These are phyloP conservation scores for Osmerus eperlanus DNA, from an alignment of 2,113 vertebrate genomes.

Conservation along the genomic window DNA sequence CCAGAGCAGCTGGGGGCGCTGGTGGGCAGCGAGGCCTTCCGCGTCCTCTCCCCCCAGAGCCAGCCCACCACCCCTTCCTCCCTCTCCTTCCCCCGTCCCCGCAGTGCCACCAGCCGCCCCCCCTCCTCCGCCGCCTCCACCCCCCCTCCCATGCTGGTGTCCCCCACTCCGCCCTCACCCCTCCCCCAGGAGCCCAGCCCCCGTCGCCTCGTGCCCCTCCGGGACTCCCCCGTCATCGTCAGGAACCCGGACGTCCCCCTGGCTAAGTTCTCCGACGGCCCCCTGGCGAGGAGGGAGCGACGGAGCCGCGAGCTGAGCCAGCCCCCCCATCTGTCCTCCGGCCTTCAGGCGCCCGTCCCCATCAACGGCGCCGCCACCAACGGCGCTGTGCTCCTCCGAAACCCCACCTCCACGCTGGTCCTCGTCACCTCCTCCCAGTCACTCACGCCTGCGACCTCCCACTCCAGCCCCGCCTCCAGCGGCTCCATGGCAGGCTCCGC, in stretches of 20 bases:
- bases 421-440: slow-evolving; percentile 70
- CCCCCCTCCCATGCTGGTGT: slow-evolving; percentile 80
- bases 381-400: slow-evolving; percentile 67
- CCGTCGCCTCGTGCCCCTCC: slow-evolving; percentile 80
- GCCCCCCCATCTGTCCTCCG: slow-evolving; percentile 56
- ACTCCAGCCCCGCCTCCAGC: slow-evolving; percentile 49
- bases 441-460: slow-evolving; percentile 58
- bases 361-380: slow-evolving; percentile 81
- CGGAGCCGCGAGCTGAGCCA: slow-evolving; percentile 67
- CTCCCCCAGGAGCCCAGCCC: slow-evolving; percentile 81
- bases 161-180: slow-evolving; percentile 76
- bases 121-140: slow-evolving; percentile 72
- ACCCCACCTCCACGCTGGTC: slow-evolving; percentile 66
- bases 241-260: slow-evolving; percentile 89
- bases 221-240: slow-evolving; percentile 89
- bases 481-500: slow-evolving; percentile 30
- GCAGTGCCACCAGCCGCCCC: slow-evolving; percentile 71
- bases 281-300: slow-evolving; percentile 63
- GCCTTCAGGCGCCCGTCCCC: slow-evolving; percentile 84
- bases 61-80: slow-evolving; percentile 73
- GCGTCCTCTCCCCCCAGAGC: slow-evolving; percentile 80
- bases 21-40: slow-evolving; percentile 66
- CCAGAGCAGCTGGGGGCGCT: slow-evolving; percentile 51
- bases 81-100: slow-evolving; percentile 67
- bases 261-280: slow-evolving; percentile 81